Evolutionary conservation across 2,888 invertebrate genomes (phyloP).

Genomic region (Eupithecia insigniata): DNA sequence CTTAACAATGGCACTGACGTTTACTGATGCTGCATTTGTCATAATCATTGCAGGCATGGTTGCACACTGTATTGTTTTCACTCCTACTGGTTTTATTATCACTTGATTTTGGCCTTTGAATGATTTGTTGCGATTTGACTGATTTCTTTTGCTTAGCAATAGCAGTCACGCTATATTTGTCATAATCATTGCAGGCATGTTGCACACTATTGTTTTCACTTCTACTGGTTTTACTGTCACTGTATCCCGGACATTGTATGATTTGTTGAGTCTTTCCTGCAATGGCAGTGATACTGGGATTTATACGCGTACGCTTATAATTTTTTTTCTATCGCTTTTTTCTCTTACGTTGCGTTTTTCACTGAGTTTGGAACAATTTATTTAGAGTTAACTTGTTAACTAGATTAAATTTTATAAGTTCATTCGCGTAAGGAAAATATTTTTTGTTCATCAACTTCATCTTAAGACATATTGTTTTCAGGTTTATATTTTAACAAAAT

Average conservation of each 20-base stretch:
- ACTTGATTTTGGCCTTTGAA: not conserved
- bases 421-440: not conserved
- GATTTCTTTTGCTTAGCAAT: not conserved
- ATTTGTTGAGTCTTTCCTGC: too few relatives aligned
- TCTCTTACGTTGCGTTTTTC: too few relatives aligned
- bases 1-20: constrained; percentile 47
- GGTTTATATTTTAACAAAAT: not conserved
- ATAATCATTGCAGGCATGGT: constrained; percentile 23
- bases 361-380: not conserved
- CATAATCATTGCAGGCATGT: not conserved
- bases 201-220: not conserved
- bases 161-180: not conserved
- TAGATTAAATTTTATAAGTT: not conserved
- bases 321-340: too few relatives aligned
- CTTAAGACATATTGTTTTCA: not conserved
- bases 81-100: not conserved
- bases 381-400: not conserved
- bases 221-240: not conserved
- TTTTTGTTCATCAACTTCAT: not conserved
- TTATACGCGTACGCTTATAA: too few relatives aligned
- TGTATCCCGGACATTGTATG: too few relatives aligned
- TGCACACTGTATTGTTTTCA: not conserved
- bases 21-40: constrained; percentile 23
- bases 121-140: not conserved
- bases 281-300: too few relatives aligned